Evolutionary conservation across 2,888 invertebrate species (phyloP), one percentile per base, ranked within the genome.

Genomic region (Ryuthela nishihirai): DNA sequence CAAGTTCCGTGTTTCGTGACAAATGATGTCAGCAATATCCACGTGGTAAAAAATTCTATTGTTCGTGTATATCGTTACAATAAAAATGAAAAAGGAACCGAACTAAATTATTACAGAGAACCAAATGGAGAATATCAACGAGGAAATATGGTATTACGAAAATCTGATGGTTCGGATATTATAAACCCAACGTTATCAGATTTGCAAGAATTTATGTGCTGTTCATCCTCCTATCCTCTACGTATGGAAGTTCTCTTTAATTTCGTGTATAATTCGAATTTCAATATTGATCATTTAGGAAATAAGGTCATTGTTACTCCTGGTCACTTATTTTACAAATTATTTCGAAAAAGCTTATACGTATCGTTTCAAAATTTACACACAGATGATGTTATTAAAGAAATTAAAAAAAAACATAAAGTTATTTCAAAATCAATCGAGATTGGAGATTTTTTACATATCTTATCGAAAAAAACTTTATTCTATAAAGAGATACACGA

Each of bases 1-100:
- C 50, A 50, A 43, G 43, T 50, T 39, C 50, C 50, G 5, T 50
- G 35, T 42, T 50, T 50, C 21, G 43, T 50, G n/a, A 43, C 50
- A n/a, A 50, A 50, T 36, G 50, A 50, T 25, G 42, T 26, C 12
- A 50, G 36, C 7, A 50, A 50, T 50, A 34, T 38, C 5, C 50
- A 50, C 29, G 36, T 43, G 6, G 36, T 43, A 9, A 42, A 36
- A 42, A 42, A 36, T 20, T 35, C 35, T 20, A 43, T 50, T 23
- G 50, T 50, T 17, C 35, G 50, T 7, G 7, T 43, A 2, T 43
- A 50, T 35, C 24, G 43, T 20, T 50, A 50, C 15, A 43, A 50
- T 36, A 43, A 42, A 2, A 50, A 50, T 36, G 50, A 50, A 26
- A 50, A 50, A 36, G 50, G 50, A 4, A 17, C 35, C 9, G 39